Percentiles rank a stretch among this genome's conserved stretches.
These are phyloP conservation scores for Scaptomyza caliginosa DNA, from an alignment of 2,888 invertebrate species.

Conservation along the genomic window DNA sequence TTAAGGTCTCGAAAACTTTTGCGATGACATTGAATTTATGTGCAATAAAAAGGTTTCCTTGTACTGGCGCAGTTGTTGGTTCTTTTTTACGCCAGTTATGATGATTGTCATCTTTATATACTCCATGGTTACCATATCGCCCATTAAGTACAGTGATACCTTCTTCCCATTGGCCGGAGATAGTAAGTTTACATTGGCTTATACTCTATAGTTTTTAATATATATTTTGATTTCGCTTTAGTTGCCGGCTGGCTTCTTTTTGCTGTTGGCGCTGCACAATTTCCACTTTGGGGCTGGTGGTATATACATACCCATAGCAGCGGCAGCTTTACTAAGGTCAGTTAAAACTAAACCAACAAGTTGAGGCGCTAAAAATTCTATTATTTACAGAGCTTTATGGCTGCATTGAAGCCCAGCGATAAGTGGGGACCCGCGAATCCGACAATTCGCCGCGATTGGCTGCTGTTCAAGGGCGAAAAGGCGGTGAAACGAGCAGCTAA, in stretches of 20 bases:
- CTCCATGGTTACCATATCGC: slow-evolving; percentile 86
- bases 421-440: slow-evolving; percentile 88
- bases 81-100: slow-evolving; percentile 88
- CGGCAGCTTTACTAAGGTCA: slow-evolving; percentile 59
- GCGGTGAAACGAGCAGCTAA: slow-evolving; percentile 81
- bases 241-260: slow-evolving; percentile 86
- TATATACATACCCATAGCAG: slow-evolving; percentile 58
- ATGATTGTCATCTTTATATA: slow-evolving; percentile 89
- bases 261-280: slow-evolving; percentile 84
- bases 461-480: slow-evolving; percentile 85
- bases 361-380: too few species aligned
- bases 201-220: slow-evolving; percentile 29
- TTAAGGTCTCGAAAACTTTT: slow-evolving; percentile 86
- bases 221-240: slow-evolving; percentile 49
- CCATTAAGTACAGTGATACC: slow-evolving; percentile 86
- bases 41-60: slow-evolving; percentile 86
- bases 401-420: slow-evolving; percentile 80
- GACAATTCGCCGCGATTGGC: slow-evolving; percentile 86
- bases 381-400: slow-evolving; percentile 83
- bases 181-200: slow-evolving; percentile 83
- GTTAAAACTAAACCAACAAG: too few species aligned
- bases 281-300: slow-evolving; percentile 85
- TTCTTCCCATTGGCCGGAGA: slow-evolving; percentile 86
- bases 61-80: slow-evolving; percentile 93
- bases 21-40: slow-evolving; percentile 92